Evolutionary conservation across 2,888 invertebrate species (phyloP).

Genomic region (Drosophila pseudotalamancana): DNA sequence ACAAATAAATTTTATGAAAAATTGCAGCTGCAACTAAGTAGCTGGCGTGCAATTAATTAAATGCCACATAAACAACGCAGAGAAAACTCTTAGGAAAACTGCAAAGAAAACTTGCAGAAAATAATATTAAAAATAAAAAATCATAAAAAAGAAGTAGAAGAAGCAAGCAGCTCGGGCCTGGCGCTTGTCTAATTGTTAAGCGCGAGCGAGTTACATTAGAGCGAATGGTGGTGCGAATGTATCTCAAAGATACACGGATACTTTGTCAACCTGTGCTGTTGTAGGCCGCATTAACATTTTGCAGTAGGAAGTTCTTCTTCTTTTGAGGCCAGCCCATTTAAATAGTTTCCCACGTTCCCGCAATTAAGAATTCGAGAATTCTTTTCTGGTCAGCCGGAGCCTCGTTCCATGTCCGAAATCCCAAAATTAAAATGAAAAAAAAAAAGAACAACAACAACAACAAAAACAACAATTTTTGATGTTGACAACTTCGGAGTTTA

Average conservation of each 20-base stretch:
- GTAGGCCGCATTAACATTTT: constrained; percentile 38
- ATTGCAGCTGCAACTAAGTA: constrained; percentile 56
- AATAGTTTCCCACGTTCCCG: constrained; percentile 75
- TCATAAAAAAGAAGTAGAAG: neutral
- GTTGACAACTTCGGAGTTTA: constrained; percentile 59
- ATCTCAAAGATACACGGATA: constrained; percentile 41
- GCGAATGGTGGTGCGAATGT: constrained; percentile 44
- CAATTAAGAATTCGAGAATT: constrained; percentile 60
- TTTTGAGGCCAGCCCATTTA: constrained; percentile 61
- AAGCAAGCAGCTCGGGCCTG: neutral
- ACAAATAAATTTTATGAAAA: constrained; percentile 72
- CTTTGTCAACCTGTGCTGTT: constrained; percentile 41
- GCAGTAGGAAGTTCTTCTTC: constrained; percentile 45
- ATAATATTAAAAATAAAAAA: constrained; percentile 10
- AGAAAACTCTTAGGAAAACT: constrained; percentile 17
- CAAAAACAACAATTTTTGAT: constrained; percentile 25
- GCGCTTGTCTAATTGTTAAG: constrained; percentile 69
- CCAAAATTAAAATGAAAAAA: constrained; percentile 1
- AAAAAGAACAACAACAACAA: no score
- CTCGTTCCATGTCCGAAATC: constrained; percentile 17
- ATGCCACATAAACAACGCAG: constrained; percentile 47
- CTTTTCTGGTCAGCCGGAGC: constrained; percentile 23
- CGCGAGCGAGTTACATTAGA: constrained; percentile 66
- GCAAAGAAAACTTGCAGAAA: neutral
- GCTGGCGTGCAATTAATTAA: constrained; percentile 71